Percentiles rank a stretch among this genome's conserved stretches.
These are phyloP conservation scores for Cepaea hortensis DNA, from an alignment of 2,888 invertebrate genomes.

Conservation along the genomic window DNA sequence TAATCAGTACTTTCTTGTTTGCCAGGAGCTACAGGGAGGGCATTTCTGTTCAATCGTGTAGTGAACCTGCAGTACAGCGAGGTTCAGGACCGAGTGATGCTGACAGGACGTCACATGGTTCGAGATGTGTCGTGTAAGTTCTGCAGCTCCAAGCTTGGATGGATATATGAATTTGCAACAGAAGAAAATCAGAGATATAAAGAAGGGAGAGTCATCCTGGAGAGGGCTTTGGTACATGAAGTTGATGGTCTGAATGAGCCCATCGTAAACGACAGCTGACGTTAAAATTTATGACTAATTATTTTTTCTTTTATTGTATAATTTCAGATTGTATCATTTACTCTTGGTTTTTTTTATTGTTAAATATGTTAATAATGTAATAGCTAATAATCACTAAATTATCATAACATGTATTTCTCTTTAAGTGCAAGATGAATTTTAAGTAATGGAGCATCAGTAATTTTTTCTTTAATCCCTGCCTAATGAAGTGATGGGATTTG, in stretches of 20 bases:
- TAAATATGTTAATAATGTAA: too few species aligned
- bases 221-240: conserved; percentile 95
- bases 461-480: too few species aligned
- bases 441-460: too few species aligned
- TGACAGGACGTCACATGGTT: conserved; percentile 96
- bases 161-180: conserved; percentile 99
- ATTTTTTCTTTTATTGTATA: too few species aligned
- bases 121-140: conserved; percentile 98
- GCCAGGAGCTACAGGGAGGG: conserved; percentile 94
- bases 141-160: conserved; percentile 95
- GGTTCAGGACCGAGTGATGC: conserved; percentile 87
- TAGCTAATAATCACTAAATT: too few species aligned
- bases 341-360: too few species aligned
- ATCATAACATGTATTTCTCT: too few species aligned
- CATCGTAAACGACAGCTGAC: conserved; percentile 65
- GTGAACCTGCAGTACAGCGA: conserved; percentile 92
- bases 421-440: too few species aligned
- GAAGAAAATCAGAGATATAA: conserved; percentile 99
- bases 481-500: too few species aligned
- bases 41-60: conserved; percentile 93
- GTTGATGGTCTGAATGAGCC: conserved; percentile 86
- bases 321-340: too few species aligned
- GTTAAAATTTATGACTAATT: too few species aligned
- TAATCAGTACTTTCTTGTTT: neutral
- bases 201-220: conserved; percentile 96